A percentile compares a stretch with the other conserved stretches of the same genome.
Conservation (phyloP, 2,113 vertebrate genomes). For the Barnardius zonarius region DNA sequence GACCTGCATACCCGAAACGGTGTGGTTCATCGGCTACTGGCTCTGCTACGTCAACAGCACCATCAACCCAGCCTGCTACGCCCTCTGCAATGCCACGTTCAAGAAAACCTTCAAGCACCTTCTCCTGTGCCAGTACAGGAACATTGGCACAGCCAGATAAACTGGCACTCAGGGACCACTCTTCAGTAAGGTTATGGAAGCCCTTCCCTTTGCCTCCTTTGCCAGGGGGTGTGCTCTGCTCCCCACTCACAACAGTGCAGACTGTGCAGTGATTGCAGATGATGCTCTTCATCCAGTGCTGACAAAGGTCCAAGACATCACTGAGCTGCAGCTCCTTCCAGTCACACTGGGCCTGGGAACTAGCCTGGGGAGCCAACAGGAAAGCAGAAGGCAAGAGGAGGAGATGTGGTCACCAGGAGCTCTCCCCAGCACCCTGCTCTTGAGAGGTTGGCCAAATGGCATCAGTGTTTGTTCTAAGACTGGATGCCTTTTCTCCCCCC, state of each 20-base stretch:
- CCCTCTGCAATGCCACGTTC: slow-evolving; percentile 97
- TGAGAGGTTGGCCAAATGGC: neutral
- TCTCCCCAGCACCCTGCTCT: neutral
- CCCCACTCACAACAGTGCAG: neutral
- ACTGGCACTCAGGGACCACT: slow-evolving; percentile 36
- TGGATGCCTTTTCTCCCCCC: neutral
- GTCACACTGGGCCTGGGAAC: neutral
- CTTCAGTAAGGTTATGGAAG: neutral
- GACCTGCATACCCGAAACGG: slow-evolving; percentile 90
- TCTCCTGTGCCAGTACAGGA: slow-evolving; percentile 95
- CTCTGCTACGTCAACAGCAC: slow-evolving; percentile 99
- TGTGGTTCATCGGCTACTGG: slow-evolving; percentile 98
- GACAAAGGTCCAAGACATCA: neutral
- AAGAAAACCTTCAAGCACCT: slow-evolving; percentile 99
- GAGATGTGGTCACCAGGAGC: neutral
- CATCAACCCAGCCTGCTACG: slow-evolving; percentile 97
- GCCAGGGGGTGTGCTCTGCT: neutral
- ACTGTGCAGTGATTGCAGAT: slow-evolving; percentile 19
- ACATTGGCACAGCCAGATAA: slow-evolving; percentile 93
- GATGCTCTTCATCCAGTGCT: neutral
- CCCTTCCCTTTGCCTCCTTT: slow-evolving; percentile 26
- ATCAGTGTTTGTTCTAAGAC: neutral
- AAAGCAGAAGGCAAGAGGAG: neutral
- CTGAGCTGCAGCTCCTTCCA: neutral
- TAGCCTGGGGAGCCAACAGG: neutral